Conservation (phyloP, 1,140 invertebrate genomes). For the Magallana angulata region DNA sequence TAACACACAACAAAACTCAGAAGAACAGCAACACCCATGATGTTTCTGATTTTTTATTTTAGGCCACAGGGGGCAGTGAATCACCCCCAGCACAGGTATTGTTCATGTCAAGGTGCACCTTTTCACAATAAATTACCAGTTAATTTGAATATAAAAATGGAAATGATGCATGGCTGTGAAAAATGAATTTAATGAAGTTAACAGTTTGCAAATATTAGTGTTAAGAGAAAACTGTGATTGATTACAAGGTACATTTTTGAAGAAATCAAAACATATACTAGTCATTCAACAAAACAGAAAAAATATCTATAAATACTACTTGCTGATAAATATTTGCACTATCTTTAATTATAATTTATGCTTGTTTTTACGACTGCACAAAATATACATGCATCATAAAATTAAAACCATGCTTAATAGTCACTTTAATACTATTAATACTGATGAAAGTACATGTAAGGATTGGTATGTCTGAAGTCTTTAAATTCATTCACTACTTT, state of each 20-base stretch:
- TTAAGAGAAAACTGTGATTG: conserved; percentile 19
- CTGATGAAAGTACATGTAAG: too few species aligned
- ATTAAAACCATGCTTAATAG: too few species aligned
- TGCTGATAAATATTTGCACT: too few species aligned
- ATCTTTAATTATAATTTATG: too few species aligned
- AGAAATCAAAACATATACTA: not conserved
- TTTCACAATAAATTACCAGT: not conserved
- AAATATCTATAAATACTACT: too few species aligned
- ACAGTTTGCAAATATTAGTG: conserved; percentile 30
- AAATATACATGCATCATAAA: too few species aligned
- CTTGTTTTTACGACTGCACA: too few species aligned
- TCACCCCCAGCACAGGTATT: not conserved
- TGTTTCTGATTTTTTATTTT: not conserved
- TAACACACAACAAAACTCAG: conserved; percentile 52
- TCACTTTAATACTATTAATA: too few species aligned
- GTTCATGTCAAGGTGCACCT: not conserved
- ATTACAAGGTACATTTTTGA: conserved; percentile 11
- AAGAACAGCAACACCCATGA: conserved; percentile 25
- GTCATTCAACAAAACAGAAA: conserved; percentile 12
- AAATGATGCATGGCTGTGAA: conserved; percentile 15
- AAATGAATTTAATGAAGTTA: conserved; percentile 16
- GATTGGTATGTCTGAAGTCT: too few species aligned
- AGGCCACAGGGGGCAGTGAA: not conserved
- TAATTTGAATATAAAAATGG: conserved; percentile 5
- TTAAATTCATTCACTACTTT: too few species aligned